Evolutionary conservation across 2,888 invertebrate genomes (phyloP), one percentile per base, ranked within the genome.

Genomic region (Phytoseiulus persimilis): DNA sequence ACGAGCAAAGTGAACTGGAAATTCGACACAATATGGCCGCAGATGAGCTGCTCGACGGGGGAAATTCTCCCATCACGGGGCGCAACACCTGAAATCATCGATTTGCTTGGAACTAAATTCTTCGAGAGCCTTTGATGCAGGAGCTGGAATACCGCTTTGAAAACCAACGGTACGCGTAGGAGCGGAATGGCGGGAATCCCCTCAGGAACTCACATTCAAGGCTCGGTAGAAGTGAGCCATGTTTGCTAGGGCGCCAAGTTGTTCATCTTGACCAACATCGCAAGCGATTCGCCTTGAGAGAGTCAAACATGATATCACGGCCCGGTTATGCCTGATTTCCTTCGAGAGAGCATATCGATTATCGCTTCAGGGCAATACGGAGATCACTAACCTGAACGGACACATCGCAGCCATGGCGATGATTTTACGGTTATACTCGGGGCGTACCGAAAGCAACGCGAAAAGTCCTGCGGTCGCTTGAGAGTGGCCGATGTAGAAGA

Each of bases 401-500:
- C 83, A 83, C 83, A 83, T 23, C n/a, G 83, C 83, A 32, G 83
- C 83, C 83, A 83, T 83, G 18, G 83, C 83, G 1, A 83, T 31
- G 83, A 83, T 83, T 31, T 83, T 83, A 1, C 31, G 1, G 83
- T 83, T 83, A 31, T 23, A 83, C 83, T 83, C 83, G 3, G 83
- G 83, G 11, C 83, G 83, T 2, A 14, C 11, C 18, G 83, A 83
- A 28, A 83, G 83, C 32, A 83, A 18, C 3, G 83, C 83, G 83
- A 83, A 83, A 2, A 83, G 33, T 83, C 83, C 83, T 1, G 83
- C 83, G 3, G 83, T 83, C 33, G 83, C 83, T 33, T 83, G 83
- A 18, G 83, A 83, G 83, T 83, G 83, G 0, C 83, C 83, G 83
- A 83, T 31, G 83, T 83, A 83, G 33, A 83, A 83, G 9, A 83